Evolutionary conservation across 2,113 vertebrate genomes (phyloP), one percentile per base, ranked within the genome.

Genomic region (Thamnophis sirtalis): DNA sequence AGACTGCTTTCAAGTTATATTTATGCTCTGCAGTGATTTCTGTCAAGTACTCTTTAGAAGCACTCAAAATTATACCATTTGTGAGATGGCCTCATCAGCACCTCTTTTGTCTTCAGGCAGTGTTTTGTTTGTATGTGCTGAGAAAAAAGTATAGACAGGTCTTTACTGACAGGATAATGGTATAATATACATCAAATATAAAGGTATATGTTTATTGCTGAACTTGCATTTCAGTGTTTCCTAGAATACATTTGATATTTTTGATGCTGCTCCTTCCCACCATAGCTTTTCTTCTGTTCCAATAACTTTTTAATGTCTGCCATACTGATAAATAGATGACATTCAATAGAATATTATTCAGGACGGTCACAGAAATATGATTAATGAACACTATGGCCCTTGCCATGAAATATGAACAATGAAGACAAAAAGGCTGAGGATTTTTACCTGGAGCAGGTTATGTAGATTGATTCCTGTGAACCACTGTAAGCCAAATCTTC

Each of bases 1-100:
- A 89, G 17, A 91, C 50, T 94, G 56, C 86, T 58, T 92, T 88
- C 94, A 92, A 92, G 38, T 33, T 88, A n/a, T 0, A 1, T 86
- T 53, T 63, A 1, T 73, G 53, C 55, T 86, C 84, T 48, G 50
- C 88, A 73, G 38, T 48, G 55, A 80, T 38, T 2, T 53, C 26
- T 87, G 22, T 4, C 13, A 51, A 33, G 1, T 49, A n/a, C 58
- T 43, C 49, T 86, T 84, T 91, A 87, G 87, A 92, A 56, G 26
- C 1, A 1, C 0, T 1, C 1, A 0, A 6, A 38, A 56, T 49
- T 13, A 19, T 3, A 43, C 0, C 43, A 53, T n/a, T 49, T 88
- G 89, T 80, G 33, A 68, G 53, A 26, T 43, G 90, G 43, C 53
- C 4, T 49, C 55, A 10, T 85, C 55, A 33, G 2, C 54, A 5